Base-by-base conservation (phyloP, 30 jellyfish, hydroid and myxozoan species). In the Aurelia aurita region DNA sequence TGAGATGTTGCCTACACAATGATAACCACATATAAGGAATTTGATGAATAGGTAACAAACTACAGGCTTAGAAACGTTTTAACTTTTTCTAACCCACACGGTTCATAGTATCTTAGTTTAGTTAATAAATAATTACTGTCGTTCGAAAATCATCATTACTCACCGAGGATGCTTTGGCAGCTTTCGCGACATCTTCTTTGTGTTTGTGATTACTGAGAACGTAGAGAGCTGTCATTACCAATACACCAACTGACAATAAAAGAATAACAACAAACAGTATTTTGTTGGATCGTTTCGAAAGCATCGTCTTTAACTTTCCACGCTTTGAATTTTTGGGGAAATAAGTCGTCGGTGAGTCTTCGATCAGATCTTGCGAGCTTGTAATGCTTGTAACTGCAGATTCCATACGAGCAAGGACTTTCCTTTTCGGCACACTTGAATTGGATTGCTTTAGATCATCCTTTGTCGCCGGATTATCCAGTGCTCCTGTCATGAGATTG, bases 341-440 rank as follows among this genome's bases (percentile, higher is more conserved):
- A 44, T 18, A 35, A n/a, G 75, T 28, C 3, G 86, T 44, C 0
- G 74, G n/a, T 6, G 64, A 44, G 18, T 72, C 43, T 26, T 64
- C 90, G 46, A 79, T 43, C 22, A 79, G 73, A 20, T 79, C 90
- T 27, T 63, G 70, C n/a, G 90, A 63, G 82, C 90, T 79, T n/a
- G 79, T 64, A 49, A 79, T 81, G 27, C 90, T 79, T 26, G 57
- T 63, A 23, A 49, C 74, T 15, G 77, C 74, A 11, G 90, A 79
- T 27, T 74, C 86, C 86, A 74, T 74, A 2, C 86, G 86, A 34
- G 29, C 86, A 43, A 74, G 86, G 32, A 21, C 72, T 29, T 74
- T 74, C 9, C 72, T 27, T 21, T 59, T 53, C 26, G 74, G 45
- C 16, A 22, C 23, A 45, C 71, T 72, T 72, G 84, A 72, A 72